Evolutionary conservation across 2,888 invertebrate genomes (phyloP).

Genomic region (Dasysyrphus tricinctus): DNA sequence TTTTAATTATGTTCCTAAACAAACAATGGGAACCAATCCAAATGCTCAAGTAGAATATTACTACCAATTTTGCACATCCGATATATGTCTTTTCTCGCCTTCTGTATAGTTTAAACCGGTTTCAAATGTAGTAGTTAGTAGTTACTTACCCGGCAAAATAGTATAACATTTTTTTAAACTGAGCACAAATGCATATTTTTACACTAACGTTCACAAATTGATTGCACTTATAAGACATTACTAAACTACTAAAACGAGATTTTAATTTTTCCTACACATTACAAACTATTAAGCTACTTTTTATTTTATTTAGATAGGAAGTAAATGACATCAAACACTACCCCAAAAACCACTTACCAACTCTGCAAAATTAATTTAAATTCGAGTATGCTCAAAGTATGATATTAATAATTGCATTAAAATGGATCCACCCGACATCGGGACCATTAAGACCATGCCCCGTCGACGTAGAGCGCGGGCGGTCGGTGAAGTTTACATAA

Average conservation of each 20-base stretch:
- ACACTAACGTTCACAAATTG: background rate
- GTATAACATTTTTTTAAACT: background rate
- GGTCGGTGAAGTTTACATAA: conserved; percentile 82
- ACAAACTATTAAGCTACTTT: background rate
- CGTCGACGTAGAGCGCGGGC: conserved; percentile 82
- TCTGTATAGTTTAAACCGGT: no score
- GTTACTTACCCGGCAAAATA: no score
- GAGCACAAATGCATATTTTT: background rate
- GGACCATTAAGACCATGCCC: conserved; percentile 79
- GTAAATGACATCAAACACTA: background rate
- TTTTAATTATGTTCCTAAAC: no score
- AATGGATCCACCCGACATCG: conserved; percentile 59
- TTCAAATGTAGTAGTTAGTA: no score
- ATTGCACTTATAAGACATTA: background rate
- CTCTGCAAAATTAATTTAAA: conserved; percentile 1
- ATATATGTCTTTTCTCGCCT: no score
- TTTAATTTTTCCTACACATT: background rate
- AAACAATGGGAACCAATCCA: no score
- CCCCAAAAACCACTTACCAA: conserved; percentile 4
- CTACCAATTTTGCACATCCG: no score
- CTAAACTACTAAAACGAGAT: background rate
- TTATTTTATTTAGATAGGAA: background rate
- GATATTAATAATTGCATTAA: conserved; percentile 40
- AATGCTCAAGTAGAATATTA: no score
- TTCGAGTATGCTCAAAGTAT: conserved; percentile 55